Evolutionary conservation across 2,797 vertebrate genomes (phyloP).

Genomic region (Furcifer pardalis): DNA sequence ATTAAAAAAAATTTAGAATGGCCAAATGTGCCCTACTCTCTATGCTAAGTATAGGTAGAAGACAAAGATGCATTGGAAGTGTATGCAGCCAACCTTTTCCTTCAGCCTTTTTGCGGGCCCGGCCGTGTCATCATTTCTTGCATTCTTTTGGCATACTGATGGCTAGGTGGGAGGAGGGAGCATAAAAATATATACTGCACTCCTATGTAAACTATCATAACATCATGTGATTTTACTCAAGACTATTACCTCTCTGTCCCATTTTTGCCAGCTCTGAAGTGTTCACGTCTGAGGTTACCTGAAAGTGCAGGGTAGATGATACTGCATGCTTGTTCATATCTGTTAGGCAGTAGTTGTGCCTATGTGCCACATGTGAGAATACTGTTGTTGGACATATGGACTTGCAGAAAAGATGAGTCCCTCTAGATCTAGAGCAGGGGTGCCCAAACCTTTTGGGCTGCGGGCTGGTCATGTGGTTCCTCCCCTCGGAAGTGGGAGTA

Average conservation of each 20-base stretch:
- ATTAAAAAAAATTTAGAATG: no score
- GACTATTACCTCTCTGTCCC: background rate
- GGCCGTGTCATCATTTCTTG: background rate
- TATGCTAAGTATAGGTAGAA: background rate
- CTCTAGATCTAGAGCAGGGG: no score
- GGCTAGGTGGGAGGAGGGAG: background rate
- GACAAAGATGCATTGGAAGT: background rate
- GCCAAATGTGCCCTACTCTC: no score
- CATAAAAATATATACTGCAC: background rate
- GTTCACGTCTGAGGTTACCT: background rate
- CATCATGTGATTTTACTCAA: background rate
- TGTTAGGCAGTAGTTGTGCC: no score
- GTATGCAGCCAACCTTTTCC: background rate
- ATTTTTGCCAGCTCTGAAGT: background rate
- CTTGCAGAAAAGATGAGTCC: no score
- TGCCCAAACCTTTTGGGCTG: no score
- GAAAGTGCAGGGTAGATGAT: background rate
- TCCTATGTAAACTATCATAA: background rate
- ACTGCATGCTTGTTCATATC: no score
- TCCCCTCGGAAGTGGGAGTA: no score
- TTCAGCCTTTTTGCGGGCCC: background rate
- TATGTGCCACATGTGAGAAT: background rate
- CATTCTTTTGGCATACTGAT: background rate
- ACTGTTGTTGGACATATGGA: background rate
- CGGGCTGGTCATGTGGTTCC: no score